Evolutionary conservation across 2,797 vertebrate genomes (phyloP).

Genomic region (Pristis pectinata): DNA sequence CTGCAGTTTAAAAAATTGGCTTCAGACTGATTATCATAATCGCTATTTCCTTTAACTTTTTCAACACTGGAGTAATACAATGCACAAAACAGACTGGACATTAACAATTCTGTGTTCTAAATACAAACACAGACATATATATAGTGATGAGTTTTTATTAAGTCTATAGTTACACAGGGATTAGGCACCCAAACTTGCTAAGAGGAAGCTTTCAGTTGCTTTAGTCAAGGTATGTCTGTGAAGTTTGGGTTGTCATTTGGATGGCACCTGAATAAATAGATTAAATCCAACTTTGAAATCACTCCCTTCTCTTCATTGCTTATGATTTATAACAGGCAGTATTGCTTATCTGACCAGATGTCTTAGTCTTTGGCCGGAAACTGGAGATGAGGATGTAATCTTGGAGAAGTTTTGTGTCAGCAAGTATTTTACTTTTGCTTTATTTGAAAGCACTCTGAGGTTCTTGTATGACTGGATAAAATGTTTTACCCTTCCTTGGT

Average conservation of each 20-base stretch:
- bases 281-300: constrained; percentile 11
- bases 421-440: constrained; percentile 32
- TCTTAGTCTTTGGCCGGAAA: constrained; percentile 12
- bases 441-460: neutral
- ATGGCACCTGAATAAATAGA: neutral
- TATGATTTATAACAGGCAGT: constrained; percentile 23
- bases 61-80: neutral
- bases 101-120: neutral
- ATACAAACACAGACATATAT: neutral
- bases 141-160: neutral
- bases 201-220: neutral
- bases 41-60: neutral
- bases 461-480: constrained; percentile 15
- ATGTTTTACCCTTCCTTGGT: neutral
- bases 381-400: constrained; percentile 13
- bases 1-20: neutral
- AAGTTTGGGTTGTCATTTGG: neutral
- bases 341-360: constrained; percentile 26
- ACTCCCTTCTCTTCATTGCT: neutral
- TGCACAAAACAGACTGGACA: neutral
- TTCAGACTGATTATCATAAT: neutral
- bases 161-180: neutral
- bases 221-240: neutral
- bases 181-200: neutral
- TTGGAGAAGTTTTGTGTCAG: constrained; percentile 1